A percentile compares a stretch with the other conserved stretches of the same genome.
Evolutionary conservation across 2,888 invertebrate species (phyloP).

Genomic region (Eupithecia vulgata): DNA sequence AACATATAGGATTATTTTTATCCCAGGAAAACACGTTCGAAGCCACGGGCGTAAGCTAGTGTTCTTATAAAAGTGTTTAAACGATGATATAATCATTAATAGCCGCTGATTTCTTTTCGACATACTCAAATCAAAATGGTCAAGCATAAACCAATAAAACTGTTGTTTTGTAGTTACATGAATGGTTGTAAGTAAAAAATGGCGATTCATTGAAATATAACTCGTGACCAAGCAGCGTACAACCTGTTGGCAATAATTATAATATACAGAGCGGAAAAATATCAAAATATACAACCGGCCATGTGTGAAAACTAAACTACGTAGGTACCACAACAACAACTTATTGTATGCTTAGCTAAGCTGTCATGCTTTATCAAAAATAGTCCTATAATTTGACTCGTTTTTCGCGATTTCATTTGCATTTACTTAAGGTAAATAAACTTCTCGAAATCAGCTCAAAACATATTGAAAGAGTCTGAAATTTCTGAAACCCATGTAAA

Average conservation of each 20-base stretch:
- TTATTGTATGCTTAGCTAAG: not conserved
- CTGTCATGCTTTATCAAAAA: not conserved
- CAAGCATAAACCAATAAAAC: not conserved
- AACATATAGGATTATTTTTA: not conserved
- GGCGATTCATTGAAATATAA: conserved; percentile 44
- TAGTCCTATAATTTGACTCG: not conserved
- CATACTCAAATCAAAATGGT: not conserved
- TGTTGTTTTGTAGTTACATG: conserved; percentile 1
- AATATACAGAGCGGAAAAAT: conserved; percentile 68
- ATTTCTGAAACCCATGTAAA: no score
- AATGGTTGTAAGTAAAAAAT: conserved; percentile 17
- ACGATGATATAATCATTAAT: not conserved
- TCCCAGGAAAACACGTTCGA: not conserved
- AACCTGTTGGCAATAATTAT: conserved; percentile 51
- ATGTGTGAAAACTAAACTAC: conserved; percentile 46
- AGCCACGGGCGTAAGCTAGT: no score
- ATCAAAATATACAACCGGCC: conserved; percentile 54
- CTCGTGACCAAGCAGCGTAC: conserved; percentile 68
- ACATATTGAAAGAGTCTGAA: no score
- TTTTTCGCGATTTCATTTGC: no score
- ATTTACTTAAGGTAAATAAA: no score
- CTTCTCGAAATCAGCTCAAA: no score
- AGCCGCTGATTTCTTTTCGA: not conserved
- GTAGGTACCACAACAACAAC: not conserved
- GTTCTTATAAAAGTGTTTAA: not conserved